These are phyloP conservation scores for Erpornis zantholeuca DNA, from an alignment of 2,113 vertebrate genomes.

Conservation along the genomic window DNA sequence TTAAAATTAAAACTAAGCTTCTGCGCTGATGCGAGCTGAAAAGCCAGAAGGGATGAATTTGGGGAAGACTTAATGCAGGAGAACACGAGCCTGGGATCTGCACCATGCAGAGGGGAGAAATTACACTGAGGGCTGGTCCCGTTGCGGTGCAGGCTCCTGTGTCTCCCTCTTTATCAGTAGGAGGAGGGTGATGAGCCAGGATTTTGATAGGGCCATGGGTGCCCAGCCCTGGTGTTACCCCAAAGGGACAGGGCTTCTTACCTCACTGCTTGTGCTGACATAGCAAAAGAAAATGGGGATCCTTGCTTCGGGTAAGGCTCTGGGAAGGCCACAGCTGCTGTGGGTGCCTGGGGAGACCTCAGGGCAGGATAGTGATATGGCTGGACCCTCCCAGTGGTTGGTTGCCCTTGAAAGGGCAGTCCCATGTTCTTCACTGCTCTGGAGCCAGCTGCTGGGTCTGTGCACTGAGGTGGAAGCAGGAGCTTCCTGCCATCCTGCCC, in stretches of 20 bases:
- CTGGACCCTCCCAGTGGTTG: neutral
- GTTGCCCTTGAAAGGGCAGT: neutral
- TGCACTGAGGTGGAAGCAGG: neutral
- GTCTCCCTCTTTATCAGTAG: neutral
- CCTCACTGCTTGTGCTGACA: neutral
- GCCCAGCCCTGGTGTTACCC: neutral
- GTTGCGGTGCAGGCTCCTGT: neutral
- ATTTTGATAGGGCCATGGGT: neutral
- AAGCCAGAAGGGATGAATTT: conserved; percentile 22
- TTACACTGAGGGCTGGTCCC: fast-evolving
- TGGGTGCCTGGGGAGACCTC: neutral
- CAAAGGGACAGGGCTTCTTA: fast-evolving
- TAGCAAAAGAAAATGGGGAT: neutral
- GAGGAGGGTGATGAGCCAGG: neutral
- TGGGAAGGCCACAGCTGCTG: neutral
- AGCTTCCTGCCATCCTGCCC: neutral
- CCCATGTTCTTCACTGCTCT: neutral
- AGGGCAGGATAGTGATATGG: neutral
- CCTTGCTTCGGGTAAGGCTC: neutral
- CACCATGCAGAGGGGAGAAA: neutral
- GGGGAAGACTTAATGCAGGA: neutral
- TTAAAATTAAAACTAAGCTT: conserved; percentile 44
- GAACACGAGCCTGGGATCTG: neutral
- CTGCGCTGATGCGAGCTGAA: neutral
- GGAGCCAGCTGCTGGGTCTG: neutral